Evolutionary conservation across 2,797 vertebrate genomes (phyloP).

Genomic region (Catharus ustulatus): DNA sequence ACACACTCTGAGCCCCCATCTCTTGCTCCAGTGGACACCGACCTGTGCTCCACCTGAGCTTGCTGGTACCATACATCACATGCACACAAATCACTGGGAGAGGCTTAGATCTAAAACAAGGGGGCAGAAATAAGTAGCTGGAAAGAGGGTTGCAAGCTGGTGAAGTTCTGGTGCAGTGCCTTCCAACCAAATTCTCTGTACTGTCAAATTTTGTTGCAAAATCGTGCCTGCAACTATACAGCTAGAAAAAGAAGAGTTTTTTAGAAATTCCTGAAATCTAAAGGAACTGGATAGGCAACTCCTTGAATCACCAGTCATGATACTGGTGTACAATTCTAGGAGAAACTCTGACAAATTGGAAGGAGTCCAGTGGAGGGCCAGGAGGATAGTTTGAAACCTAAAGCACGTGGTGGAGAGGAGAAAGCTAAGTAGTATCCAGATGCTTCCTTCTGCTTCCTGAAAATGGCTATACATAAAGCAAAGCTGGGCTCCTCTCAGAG

Average conservation of each 20-base stretch:
- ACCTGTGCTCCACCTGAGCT: background rate
- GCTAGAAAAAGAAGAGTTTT: background rate
- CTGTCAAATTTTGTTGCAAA: background rate
- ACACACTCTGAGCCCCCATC: no score
- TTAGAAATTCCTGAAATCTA: background rate
- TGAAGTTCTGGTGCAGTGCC: background rate
- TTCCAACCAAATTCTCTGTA: background rate
- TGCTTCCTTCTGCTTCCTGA: background rate
- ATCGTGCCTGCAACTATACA: fast-evolving
- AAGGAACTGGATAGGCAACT: background rate
- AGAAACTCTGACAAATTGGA: background rate
- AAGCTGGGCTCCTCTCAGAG: background rate
- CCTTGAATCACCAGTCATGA: background rate
- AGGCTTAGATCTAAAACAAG: background rate
- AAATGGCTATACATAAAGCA: background rate
- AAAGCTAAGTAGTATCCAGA: background rate
- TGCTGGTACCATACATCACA: background rate
- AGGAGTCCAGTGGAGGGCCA: background rate
- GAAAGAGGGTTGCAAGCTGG: background rate
- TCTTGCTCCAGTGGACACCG: background rate
- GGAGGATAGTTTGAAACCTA: background rate
- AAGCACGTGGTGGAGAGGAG: background rate
- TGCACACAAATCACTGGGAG: no score
- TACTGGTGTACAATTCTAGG: background rate
- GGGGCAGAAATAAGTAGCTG: background rate